phyloP scores from a whole-genome alignment of 1,140 invertebrate species.

The Oppia nitens region DNA sequence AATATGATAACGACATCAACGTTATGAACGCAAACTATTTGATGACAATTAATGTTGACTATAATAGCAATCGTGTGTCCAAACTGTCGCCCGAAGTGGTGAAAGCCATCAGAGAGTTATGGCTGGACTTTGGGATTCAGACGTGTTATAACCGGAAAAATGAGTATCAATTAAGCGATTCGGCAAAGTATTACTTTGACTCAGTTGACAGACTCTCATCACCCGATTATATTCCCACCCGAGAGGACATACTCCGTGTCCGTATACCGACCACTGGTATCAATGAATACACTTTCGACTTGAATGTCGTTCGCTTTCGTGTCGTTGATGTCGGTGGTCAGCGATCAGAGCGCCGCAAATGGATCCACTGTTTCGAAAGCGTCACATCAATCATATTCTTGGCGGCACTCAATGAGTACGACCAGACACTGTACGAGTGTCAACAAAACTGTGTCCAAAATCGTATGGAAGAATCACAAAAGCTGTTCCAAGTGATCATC shows the following conservation, averaged over 20 bases:
- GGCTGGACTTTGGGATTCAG: constrained; percentile 38
- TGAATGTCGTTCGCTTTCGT: constrained; percentile 92
- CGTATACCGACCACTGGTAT: constrained; percentile 91
- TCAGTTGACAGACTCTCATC: constrained; percentile 82
- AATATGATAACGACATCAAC: constrained; percentile 33
- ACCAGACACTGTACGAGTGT: constrained; percentile 4
- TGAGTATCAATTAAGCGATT: constrained; percentile 42
- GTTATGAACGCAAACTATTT: constrained; percentile 35
- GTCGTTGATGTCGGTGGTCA: constrained; percentile 95
- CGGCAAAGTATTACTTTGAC: constrained; percentile 66
- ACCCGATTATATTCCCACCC: constrained; percentile 77
- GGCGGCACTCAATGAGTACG: constrained; percentile 82
- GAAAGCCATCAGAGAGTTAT: constrained; percentile 35
- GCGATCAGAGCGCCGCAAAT: constrained; percentile 91
- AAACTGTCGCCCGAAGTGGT: constrained; percentile 37
- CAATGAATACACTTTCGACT: constrained; percentile 93
- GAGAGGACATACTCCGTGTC: constrained; percentile 91
- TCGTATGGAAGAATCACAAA: constrained; percentile 99
- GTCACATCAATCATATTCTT: constrained; percentile 92
- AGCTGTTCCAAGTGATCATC: constrained; percentile 99
- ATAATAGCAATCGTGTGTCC: constrained; percentile 32
- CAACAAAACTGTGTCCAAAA: constrained; percentile 52
- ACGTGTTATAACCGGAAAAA: constrained; percentile 38
- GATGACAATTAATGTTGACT: constrained; percentile 35
- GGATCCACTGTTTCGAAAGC: constrained; percentile 97